Percentiles rank a stretch among this genome's conserved stretches.
Evolutionary conservation across 2,888 invertebrate species (phyloP).

Genomic region (Linnaemya tessellans): DNA sequence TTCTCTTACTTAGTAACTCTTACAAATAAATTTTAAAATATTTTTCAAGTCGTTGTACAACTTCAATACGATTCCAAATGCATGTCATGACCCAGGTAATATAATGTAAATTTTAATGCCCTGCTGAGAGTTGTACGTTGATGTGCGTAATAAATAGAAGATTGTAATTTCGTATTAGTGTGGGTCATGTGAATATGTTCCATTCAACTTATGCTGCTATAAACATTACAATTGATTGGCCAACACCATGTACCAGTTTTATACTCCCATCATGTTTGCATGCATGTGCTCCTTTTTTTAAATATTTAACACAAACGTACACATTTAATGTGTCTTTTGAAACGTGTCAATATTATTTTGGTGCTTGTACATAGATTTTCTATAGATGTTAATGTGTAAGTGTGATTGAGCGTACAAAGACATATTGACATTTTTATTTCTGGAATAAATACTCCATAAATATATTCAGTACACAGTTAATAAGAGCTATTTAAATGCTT

Average conservation of each 20-base stretch:
- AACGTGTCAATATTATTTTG: slow-evolving; percentile 44
- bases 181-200: slow-evolving; percentile 35
- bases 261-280: slow-evolving; percentile 40
- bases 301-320: slow-evolving; percentile 33
- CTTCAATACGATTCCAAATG: slow-evolving; percentile 43
- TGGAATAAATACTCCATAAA: slow-evolving; percentile 26
- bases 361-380: not conserved
- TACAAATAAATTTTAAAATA: not conserved
- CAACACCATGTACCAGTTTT: slow-evolving; percentile 40
- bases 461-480: slow-evolving; percentile 28
- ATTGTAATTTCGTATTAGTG: slow-evolving; percentile 34
- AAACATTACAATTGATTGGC: slow-evolving; percentile 58
- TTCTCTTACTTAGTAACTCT: not conserved
- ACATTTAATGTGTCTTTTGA: slow-evolving; percentile 31
- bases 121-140: slow-evolving; percentile 55
- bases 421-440: slow-evolving; percentile 23
- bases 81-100: slow-evolving; percentile 67
- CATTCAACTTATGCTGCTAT: slow-evolving; percentile 7
- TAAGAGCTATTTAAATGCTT: slow-evolving; percentile 33
- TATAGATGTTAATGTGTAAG: not conserved
- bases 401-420: not conserved
- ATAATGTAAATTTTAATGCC: slow-evolving; percentile 61
- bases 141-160: not conserved
- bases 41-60: not conserved
- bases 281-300: slow-evolving; percentile 12